These are phyloP conservation scores for Eupithecia centaureata DNA, from an alignment of 2,888 invertebrate genomes.

Conservation along the genomic window DNA sequence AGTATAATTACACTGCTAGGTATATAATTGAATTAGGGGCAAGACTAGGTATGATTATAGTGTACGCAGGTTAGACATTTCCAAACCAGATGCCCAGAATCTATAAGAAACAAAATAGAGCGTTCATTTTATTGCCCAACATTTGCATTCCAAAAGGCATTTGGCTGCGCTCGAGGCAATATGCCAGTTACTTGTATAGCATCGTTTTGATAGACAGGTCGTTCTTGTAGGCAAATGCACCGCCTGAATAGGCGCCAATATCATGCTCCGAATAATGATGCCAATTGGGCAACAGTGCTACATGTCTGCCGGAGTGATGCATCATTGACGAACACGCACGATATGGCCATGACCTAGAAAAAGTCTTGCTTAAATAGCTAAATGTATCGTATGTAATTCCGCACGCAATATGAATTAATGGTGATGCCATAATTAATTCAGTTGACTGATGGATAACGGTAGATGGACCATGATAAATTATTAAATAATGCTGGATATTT, in stretches of 20 bases:
- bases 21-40: background rate
- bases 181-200: conserved; percentile 55
- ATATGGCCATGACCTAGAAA: conserved; percentile 55
- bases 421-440: conserved; percentile 48
- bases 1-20: background rate
- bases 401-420: conserved; percentile 34
- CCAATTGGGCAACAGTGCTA: conserved; percentile 61
- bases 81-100: conserved; percentile 2
- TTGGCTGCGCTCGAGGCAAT: conserved; percentile 46
- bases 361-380: conserved; percentile 25
- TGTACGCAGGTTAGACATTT: background rate
- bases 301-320: conserved; percentile 47
- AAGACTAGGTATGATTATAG: background rate
- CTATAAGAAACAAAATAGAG: conserved; percentile 31
- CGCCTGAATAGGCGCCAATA: conserved; percentile 63
- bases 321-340: conserved; percentile 49
- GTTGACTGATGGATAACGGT: conserved; percentile 49
- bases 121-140: conserved; percentile 52
- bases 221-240: conserved; percentile 56
- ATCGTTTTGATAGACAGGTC: conserved; percentile 54
- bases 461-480: conserved; percentile 50
- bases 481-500: background rate
- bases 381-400: conserved; percentile 34
- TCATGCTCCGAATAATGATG: conserved; percentile 65
- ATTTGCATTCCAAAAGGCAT: conserved; percentile 57